phyloP scores from a whole-genome alignment of 2,797 vertebrate species.

The Okamejei kenojei region DNA sequence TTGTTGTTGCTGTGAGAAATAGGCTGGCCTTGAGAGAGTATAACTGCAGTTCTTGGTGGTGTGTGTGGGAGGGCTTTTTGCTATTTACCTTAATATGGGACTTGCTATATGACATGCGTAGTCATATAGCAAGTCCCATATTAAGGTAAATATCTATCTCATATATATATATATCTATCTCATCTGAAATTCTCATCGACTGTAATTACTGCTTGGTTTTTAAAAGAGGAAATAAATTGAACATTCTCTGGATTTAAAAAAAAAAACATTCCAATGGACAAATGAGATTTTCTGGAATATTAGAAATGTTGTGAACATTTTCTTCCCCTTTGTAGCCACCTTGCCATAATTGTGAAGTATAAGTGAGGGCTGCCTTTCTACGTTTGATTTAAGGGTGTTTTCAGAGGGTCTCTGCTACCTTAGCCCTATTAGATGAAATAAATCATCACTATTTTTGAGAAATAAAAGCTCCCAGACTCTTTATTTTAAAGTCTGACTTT shows the following conservation, averaged over 20 bases:
- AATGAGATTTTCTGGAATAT: conserved; percentile 16
- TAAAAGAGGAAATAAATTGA: conserved; percentile 24
- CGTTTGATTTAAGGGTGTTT: conserved; percentile 18
- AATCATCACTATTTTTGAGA: conserved; percentile 37
- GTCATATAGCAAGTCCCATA: no score
- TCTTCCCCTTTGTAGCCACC: not conserved
- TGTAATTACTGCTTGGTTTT: conserved; percentile 34
- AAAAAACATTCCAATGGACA: conserved; percentile 15
- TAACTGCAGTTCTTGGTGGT: conserved; percentile 27
- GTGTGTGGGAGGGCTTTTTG: not conserved
- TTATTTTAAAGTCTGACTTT: not conserved
- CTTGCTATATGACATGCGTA: not conserved
- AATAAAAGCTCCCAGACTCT: not conserved
- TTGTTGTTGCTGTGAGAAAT: conserved; percentile 26
- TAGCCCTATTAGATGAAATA: conserved; percentile 30
- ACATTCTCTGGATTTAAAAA: no score
- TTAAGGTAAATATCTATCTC: not conserved
- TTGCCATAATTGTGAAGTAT: conserved; percentile 10
- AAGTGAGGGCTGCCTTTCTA: conserved; percentile 29
- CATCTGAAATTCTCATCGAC: not conserved
- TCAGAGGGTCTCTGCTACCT: conserved; percentile 27
- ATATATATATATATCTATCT: not conserved
- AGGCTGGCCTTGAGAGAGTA: conserved; percentile 35
- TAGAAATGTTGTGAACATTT: not conserved
- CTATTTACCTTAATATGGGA: not conserved